phyloP scores from a whole-genome alignment of 2,888 invertebrate species.

The Drosophila eohydei region DNA sequence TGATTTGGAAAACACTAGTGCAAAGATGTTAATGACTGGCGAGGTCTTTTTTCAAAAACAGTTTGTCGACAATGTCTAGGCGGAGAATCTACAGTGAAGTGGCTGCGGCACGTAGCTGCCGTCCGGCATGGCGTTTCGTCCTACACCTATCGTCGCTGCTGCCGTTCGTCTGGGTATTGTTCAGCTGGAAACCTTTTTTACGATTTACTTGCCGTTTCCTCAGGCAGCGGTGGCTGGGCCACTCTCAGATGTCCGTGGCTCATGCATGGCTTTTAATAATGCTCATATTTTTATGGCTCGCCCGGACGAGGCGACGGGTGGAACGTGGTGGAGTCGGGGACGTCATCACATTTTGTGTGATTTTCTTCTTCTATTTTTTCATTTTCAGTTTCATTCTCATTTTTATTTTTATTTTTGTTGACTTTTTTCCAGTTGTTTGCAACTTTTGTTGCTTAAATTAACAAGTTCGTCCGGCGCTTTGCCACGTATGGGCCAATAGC shows the following conservation, averaged over 20 bases:
- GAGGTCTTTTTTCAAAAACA: slow-evolving; percentile 6
- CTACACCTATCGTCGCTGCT: background rate
- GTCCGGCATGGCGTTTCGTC: slow-evolving; percentile 12
- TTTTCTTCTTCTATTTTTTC: slow-evolving; percentile 37
- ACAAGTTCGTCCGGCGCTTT: slow-evolving; percentile 48
- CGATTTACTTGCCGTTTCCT: slow-evolving; percentile 77
- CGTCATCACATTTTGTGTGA: slow-evolving; percentile 70
- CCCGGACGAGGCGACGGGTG: slow-evolving; percentile 44
- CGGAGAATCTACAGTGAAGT: slow-evolving; percentile 6
- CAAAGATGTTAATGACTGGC: slow-evolving; percentile 40
- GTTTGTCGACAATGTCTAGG: slow-evolving; percentile 31
- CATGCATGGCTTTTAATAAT: slow-evolving; percentile 75
- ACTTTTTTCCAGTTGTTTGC: slow-evolving; percentile 32
- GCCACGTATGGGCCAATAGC: slow-evolving; percentile 18
- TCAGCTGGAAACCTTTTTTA: slow-evolving; percentile 72
- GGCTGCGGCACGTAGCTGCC: slow-evolving; percentile 40
- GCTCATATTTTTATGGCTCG: slow-evolving; percentile 75
- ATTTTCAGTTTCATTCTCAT: slow-evolving; percentile 19
- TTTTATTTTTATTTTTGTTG: slow-evolving; percentile 29
- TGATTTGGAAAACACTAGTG: slow-evolving; percentile 22
- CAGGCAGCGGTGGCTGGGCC: slow-evolving; percentile 39
- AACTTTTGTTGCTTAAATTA: slow-evolving; percentile 77
- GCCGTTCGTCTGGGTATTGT: slow-evolving; percentile 30
- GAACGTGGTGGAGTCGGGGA: slow-evolving; percentile 26
- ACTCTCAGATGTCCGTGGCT: slow-evolving; percentile 45